Base-by-base conservation (phyloP, 2,888 invertebrate genomes). In the Atethmia centrago region DNA sequence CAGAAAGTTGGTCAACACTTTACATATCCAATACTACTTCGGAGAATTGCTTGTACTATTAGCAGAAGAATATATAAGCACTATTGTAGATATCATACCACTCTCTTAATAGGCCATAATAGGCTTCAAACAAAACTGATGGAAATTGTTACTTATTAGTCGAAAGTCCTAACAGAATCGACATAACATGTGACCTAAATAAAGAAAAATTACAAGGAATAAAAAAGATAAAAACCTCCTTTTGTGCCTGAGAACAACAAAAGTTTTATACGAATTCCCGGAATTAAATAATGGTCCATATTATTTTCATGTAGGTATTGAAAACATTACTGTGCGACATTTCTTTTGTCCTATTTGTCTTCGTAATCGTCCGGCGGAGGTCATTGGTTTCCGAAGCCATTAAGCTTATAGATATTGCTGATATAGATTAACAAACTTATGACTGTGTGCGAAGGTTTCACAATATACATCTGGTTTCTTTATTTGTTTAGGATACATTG, bases 211-310 rank as follows among this genome's bases (percentile, higher is more conserved):
- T 70, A 47, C 62, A 56, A 25, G 56, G 42, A 25, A 73, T 72
- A 61, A 74, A 71, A 58, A n/a, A 68, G 51, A 79, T 55, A 69
- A 68, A 61, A 77, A 59, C 25, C n/a, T 36, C 49, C 53, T 66
- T 76, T 84, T 82, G 74, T 85, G 69, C 25, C 63, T 40, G 64
- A 71, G 19, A 70, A 77, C 76, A 79, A 77, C 56, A 76, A 78
- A 80, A 83, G 74, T 82, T 84, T 80, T 84, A 71, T 79, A 74
- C 71, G 79, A 79, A 73, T 74, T 79, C 68, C 80, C 40, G 71
- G 77, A 84, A 87, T 87, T 80, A 85, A 86, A 86, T 86, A 81
- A 86, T 82, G 78, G 14, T 25, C 19, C 65, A 49, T 71, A 77
- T 80, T 79, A 79, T 76, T 72, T 71, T 82, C 76, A 70, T 82